Conservation (phyloP, 2,888 invertebrate species). For the Chrysopilus asiliformis region DNA sequence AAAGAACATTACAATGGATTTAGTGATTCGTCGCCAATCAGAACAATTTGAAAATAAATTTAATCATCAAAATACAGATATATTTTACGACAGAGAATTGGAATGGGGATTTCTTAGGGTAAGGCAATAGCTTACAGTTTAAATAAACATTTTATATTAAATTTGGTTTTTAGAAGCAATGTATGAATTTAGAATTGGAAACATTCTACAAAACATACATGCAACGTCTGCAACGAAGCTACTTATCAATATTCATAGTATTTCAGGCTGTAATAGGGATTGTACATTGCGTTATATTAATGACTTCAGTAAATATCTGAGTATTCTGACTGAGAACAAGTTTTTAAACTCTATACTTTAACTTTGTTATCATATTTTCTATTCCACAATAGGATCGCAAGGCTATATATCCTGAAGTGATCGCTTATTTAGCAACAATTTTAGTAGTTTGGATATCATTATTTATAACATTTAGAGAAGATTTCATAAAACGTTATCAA, state of each 20-base stretch:
- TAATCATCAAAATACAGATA: conserved; percentile 10
- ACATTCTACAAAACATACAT: conserved; percentile 61
- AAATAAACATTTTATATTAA: conserved; percentile 7
- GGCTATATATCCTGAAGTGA: conserved; percentile 29
- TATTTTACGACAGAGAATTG: conserved; percentile 31
- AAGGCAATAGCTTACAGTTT: conserved; percentile 13
- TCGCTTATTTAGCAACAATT: conserved; percentile 26
- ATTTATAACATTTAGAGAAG: conserved; percentile 29
- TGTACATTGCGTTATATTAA: conserved; percentile 45
- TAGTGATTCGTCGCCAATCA: conserved; percentile 15
- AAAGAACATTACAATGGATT: conserved; percentile 11
- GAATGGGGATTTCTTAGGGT: conserved; percentile 35
- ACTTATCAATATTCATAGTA: conserved; percentile 61
- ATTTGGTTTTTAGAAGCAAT: conserved; percentile 51
- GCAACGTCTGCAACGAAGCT: conserved; percentile 61
- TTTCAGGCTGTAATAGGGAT: conserved; percentile 52
- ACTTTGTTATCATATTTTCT: neutral
- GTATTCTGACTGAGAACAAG: conserved; percentile 29
- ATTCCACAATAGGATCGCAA: conserved; percentile 19
- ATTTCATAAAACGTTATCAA: conserved; percentile 29
- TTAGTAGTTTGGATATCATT: conserved; percentile 29
- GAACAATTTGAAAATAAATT: conserved; percentile 12
- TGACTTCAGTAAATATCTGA: conserved; percentile 36
- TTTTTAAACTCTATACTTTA: neutral
- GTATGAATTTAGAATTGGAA: conserved; percentile 59